A percentile compares a stretch with the other conserved stretches of the same genome.
Conservation (phyloP, 1,140 invertebrate species). For the Calliopsis andreniformis region DNA sequence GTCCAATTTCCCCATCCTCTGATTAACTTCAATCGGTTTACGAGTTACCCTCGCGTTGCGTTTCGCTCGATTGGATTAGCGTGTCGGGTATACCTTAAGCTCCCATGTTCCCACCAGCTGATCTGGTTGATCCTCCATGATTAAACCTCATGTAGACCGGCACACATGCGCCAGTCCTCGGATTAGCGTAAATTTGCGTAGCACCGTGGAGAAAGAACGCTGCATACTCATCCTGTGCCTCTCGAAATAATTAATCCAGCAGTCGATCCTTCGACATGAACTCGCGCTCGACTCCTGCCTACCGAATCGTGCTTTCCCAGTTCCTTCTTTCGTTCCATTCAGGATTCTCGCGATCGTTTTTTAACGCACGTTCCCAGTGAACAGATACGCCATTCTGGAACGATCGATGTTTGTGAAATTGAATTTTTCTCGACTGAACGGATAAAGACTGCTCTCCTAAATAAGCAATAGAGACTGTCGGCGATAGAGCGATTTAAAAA, state of each 20-base stretch:
- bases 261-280: too few relatives aligned
- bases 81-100: conserved; percentile 19
- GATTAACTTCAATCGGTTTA: conserved; percentile 9
- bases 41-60: neutral
- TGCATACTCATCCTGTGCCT: too few relatives aligned
- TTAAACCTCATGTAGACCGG: conserved; percentile 3
- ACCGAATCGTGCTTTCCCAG: too few relatives aligned
- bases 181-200: neutral
- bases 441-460: neutral
- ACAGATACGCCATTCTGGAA: too few relatives aligned
- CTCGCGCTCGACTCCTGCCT: too few relatives aligned
- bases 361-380: too few relatives aligned
- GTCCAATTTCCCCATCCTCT: neutral
- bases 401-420: neutral
- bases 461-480: neutral
- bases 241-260: neutral
- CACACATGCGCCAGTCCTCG: neutral
- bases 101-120: conserved; percentile 5
- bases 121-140: conserved; percentile 18
- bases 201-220: neutral
- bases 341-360: too few relatives aligned
- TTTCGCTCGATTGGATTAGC: conserved; percentile 20
- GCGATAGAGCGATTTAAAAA: neutral
- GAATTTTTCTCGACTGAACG: neutral
- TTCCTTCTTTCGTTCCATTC: too few relatives aligned